Percentiles rank a stretch among this genome's conserved stretches.
Evolutionary conservation across 2,888 invertebrate genomes (phyloP).

Genomic region (Sesamia inferens): DNA sequence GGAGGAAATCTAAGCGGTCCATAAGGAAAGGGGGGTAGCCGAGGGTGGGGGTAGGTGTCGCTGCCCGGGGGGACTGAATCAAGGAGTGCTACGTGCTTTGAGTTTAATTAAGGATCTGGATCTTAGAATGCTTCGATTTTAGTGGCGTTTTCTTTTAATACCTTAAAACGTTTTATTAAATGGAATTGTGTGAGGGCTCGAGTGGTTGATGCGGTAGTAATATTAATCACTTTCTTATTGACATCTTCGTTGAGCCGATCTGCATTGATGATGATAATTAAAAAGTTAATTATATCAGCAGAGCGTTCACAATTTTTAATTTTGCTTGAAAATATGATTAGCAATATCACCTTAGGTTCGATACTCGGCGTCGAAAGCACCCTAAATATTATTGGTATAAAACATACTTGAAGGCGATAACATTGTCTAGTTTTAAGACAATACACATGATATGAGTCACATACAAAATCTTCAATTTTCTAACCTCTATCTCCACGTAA

Average conservation of each 20-base stretch:
- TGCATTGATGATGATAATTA: neutral
- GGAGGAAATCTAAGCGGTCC: constrained; percentile 90
- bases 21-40: constrained; percentile 83
- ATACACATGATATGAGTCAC: neutral
- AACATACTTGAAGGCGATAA: neutral
- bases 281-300: neutral
- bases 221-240: constrained; percentile 26
- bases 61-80: constrained; percentile 86
- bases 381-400: neutral
- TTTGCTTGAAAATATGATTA: neutral
- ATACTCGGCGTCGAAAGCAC: neutral
- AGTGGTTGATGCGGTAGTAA: constrained; percentile 56
- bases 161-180: constrained; percentile 69
- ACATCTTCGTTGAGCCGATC: constrained; percentile 10
- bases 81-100: constrained; percentile 89
- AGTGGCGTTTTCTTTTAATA: constrained; percentile 87
- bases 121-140: constrained; percentile 88
- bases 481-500: constrained; percentile 36
- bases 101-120: constrained; percentile 89
- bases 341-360: neutral
- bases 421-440: neutral
- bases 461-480: constrained; percentile 1
- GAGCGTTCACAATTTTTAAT: neutral
- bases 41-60: constrained; percentile 71
- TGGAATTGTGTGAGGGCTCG: constrained; percentile 58